Evolutionary conservation across 2,113 vertebrate genomes (phyloP), one percentile per base, ranked within the genome.

Genomic region (Pomatorhinus ruficollis): DNA sequence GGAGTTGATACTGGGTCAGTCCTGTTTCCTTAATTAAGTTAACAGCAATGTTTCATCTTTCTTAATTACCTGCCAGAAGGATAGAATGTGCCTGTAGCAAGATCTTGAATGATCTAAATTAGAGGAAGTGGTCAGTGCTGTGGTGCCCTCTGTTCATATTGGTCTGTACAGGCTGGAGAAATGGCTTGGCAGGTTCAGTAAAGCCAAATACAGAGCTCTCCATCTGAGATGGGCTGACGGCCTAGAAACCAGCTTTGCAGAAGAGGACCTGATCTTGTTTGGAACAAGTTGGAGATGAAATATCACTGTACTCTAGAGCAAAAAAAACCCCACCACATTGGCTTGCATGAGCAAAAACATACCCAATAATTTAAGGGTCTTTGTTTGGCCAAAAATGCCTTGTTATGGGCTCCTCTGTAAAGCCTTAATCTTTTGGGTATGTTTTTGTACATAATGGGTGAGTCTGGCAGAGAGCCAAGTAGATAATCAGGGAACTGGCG

Each of bases 331-430:
- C 14, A 49, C 40, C 3, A 10, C 3, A 0, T 2, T 56, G 16
- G 13, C 20, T 72, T 74, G 9, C 49, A 9, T 10, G 18, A 6
- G 10, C 15, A 47, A 22, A 49, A 57, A 27, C 0, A 0, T 50
- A 70, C 25, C 12, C 15, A 59, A 6, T 4, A 63, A 49, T 42
- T 83, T 24, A 44, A 59, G 7, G 10, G 7, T 80, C 28, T 89
- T 15, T 70, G 77, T 89, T 15, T 70, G 77, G 44, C 27, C 4
- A 1, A 28, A 11, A 56, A 6, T 66, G 35, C 60, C 37, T 49
- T 21, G 6, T 45, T 83, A 14, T 5, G 18, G 27, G 21, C 22
- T 93, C 3, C 21, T 72, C 10, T 21, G 3, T 42, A 61, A 45
- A n/a, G 8, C 5, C 14, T 33, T 56, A 22, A 47, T 69, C 21